These are phyloP conservation scores for Sturnira hondurensis DNA, from an alignment of 2,113 vertebrate genomes.

Conservation along the genomic window DNA sequence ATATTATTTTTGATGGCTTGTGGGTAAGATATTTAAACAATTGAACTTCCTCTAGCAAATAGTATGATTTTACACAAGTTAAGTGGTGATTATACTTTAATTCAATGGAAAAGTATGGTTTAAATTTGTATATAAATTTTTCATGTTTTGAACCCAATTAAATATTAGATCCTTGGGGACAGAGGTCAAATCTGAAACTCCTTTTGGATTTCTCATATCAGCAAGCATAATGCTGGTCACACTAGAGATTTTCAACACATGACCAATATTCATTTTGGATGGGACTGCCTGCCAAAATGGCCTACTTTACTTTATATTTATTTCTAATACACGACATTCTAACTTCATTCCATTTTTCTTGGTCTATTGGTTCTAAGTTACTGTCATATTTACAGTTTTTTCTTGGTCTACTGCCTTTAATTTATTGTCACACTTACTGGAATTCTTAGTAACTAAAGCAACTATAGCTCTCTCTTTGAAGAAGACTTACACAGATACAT, in stretches of 20 bases:
- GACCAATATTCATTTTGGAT: not conserved
- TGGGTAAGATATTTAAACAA: not conserved
- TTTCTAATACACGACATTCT: not conserved
- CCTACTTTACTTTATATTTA: constrained; percentile 43
- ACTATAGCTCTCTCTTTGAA: constrained; percentile 24
- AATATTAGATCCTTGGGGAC: not conserved
- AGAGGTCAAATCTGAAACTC: not conserved
- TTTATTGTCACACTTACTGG: constrained; percentile 23
- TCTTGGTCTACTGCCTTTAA: constrained; percentile 28
- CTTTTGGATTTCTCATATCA: not conserved
- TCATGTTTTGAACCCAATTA: not conserved
- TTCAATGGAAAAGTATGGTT: not conserved
- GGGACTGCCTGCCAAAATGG: not conserved
- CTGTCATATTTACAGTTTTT: not conserved
- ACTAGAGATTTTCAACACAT: not conserved
- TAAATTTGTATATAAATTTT: not conserved
- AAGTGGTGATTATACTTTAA: not conserved
- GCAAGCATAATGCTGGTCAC: not conserved
- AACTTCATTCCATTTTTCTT: constrained; percentile 42
- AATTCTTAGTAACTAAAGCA: not conserved
- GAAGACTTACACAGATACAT: not conserved
- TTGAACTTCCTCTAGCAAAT: not conserved
- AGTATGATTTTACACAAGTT: not conserved
- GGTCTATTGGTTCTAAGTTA: constrained; percentile 48
- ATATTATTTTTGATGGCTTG: not conserved